Conservation (phyloP, 2,797 vertebrate species). For the Crypturellus tataupa region DNA sequence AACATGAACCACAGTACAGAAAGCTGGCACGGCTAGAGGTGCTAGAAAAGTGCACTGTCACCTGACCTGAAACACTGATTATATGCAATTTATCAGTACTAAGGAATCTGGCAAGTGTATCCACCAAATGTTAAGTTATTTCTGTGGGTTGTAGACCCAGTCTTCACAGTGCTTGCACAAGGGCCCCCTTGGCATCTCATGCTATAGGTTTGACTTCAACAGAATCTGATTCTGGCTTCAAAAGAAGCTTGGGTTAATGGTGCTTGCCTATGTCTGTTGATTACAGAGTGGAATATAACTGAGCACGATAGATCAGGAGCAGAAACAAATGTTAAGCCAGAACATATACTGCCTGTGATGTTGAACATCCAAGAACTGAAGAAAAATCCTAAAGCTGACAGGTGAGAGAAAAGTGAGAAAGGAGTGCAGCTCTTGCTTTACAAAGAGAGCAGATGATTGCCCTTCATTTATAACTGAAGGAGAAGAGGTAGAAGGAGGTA, state of each 20-base stretch:
- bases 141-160: not conserved
- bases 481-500: not conserved
- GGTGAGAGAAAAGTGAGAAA: not conserved
- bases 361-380: not conserved
- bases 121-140: not conserved
- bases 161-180: not conserved
- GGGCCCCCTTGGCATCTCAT: not conserved
- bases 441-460: not conserved
- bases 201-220: not conserved
- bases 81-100: not conserved
- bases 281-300: not conserved
- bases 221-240: not conserved
- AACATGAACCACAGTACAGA: not conserved
- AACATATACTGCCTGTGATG: not conserved
- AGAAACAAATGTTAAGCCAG: not conserved
- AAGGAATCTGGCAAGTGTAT: not conserved
- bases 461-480: not conserved
- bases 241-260: not conserved
- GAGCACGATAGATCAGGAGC: not conserved
- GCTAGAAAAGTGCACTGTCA: not conserved
- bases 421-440: not conserved
- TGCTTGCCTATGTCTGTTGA: not conserved
- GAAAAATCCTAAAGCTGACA: not conserved
- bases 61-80: not conserved
- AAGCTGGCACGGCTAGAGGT: rapidly evolving